Conservation (phyloP, 2,113 vertebrate species). For the Naja naja region DNA sequence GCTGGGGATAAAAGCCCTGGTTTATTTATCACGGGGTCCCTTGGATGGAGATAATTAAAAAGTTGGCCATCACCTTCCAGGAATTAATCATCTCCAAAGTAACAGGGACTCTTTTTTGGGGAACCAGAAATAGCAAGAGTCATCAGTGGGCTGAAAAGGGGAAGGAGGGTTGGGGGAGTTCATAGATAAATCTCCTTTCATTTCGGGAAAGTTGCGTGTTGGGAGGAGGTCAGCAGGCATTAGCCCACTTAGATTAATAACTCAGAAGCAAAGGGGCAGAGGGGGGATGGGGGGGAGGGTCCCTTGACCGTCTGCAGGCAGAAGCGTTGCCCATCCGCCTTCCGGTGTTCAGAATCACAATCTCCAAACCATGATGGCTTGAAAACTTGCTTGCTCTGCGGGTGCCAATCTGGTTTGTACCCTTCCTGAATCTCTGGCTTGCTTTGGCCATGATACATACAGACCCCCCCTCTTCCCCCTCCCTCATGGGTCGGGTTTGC, state of each 20-base stretch:
- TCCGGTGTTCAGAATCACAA: not conserved
- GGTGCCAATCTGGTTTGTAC: not conserved
- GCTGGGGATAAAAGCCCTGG: not conserved
- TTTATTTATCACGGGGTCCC: constrained; percentile 12
- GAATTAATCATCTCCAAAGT: not conserved
- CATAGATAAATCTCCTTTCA: not conserved
- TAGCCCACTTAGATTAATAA: not conserved
- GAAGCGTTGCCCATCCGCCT: too few relatives aligned
- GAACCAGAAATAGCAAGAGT: not conserved
- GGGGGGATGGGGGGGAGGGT: accelerated
- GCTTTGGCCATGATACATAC: not conserved
- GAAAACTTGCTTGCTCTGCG: not conserved
- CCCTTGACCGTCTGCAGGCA: not conserved
- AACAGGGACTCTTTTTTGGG: not conserved
- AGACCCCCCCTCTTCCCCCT: not conserved
- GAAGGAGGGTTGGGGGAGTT: too few relatives aligned
- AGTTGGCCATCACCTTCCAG: not conserved
- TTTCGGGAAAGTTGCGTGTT: not conserved
- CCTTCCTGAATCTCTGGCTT: not conserved
- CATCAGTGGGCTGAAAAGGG: not conserved
- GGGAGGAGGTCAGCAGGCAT: constrained; percentile 1
- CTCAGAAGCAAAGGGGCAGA: not conserved
- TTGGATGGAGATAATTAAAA: constrained; percentile 32
- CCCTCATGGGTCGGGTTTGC: not conserved
- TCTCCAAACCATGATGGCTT: not conserved